Evolutionary conservation across 2,113 vertebrate genomes (phyloP), one percentile per base, ranked within the genome.

Genomic region (Lontra canadensis): DNA sequence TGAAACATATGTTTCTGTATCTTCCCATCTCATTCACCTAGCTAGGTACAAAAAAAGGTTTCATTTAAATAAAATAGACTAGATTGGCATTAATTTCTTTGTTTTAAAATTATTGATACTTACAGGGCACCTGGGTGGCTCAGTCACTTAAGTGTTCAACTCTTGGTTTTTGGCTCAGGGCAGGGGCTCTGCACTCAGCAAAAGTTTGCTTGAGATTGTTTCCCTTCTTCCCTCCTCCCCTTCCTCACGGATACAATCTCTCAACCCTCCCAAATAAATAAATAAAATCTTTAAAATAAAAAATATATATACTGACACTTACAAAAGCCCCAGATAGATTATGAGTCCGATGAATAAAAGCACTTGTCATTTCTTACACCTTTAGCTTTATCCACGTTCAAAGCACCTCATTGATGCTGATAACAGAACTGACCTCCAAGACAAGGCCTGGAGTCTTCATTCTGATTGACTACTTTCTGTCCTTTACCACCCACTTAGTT

Each of bases 401-500:
- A 91, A 93, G 87, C 12, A 67, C 36, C 31, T 39, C 34, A n/a
- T 6, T 26, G 21, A 36, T 88, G 13, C 63, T 80, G 67, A 12
- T 39, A 69, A 94, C 21, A 90, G n/a, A 39, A 88, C 0, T 71
- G n/a, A 61, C 57, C 26, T 31, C 7, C 21, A 61, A 88, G n/a
- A 39, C 42, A 67, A 65, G 61, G 57, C 31, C 39, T 91, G 1
- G 23, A 26, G 12, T 69, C 15, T 39, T 91, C 15, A 36, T 52
- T 96, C 63, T 52, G 18, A 73, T 71, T 39, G 25, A 47, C 61
- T 36, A 67, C 4, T 31, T 17, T 83, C 55, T 83, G 78, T 55
- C 34, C 61, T 95, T 55, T 71, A 11, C 15, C 96, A 93, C 91
- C n/a, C 20, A 86, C 25, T 94, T 81, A 73, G 89, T 71, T 95